A percentile compares a stretch with the other conserved stretches of the same genome.
Conservation (phyloP, 2,797 vertebrate genomes). For the Arremon aurantiirostris region DNA sequence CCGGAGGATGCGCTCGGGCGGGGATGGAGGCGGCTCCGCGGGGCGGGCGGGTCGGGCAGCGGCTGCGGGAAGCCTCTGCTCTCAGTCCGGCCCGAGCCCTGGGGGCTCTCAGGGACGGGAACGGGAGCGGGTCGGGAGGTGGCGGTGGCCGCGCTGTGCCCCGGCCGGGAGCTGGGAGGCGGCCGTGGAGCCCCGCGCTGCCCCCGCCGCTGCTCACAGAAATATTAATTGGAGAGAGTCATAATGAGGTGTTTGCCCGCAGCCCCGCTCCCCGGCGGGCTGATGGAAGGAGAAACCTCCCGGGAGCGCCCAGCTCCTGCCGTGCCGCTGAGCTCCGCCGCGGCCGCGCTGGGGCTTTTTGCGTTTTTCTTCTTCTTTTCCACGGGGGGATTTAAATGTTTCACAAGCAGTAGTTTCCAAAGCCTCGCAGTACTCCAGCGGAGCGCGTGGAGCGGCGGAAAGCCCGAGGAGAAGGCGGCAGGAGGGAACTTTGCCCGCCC, state of each 20-base stretch:
- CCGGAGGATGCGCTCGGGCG: not conserved
- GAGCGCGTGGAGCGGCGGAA: not conserved
- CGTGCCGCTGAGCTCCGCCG: not conserved
- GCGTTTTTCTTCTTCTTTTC: not conserved
- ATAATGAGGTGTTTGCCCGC: rapidly evolving
- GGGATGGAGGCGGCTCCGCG: not conserved
- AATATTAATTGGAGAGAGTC: rapidly evolving
- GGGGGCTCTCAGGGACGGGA: not conserved
- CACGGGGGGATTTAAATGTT: not conserved
- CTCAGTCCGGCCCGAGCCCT: rapidly evolving
- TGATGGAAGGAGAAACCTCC: not conserved
- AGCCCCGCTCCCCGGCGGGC: not conserved
- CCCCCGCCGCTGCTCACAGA: not conserved
- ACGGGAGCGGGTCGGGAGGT: not conserved
- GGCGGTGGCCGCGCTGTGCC: not conserved
- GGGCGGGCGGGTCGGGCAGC: not conserved
- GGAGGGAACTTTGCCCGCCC: not conserved
- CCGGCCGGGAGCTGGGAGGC: not conserved
- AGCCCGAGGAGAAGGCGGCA: not conserved
- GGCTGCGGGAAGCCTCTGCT: not conserved
- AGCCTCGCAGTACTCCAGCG: not conserved
- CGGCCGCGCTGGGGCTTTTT: rapidly evolving
- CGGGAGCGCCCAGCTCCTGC: not conserved
- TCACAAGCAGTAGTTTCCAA: not conserved
- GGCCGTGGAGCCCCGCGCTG: not conserved